A percentile compares a stretch with the other conserved stretches of the same genome.
Evolutionary conservation across 2,113 vertebrate species (phyloP).

Genomic region (Pseudorectes ferrugineus): DNA sequence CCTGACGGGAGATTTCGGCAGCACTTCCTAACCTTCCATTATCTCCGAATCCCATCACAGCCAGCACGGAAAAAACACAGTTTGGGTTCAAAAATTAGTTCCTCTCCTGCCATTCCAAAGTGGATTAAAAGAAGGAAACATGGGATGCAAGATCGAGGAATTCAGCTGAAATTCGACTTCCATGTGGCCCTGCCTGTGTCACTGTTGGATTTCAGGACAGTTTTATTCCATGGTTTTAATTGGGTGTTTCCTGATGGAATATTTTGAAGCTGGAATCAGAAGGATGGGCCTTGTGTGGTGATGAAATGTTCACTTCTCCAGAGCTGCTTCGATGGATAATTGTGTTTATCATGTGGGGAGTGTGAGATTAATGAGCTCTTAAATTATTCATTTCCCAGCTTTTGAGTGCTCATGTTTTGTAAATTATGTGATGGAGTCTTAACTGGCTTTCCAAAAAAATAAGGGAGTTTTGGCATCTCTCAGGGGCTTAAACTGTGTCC

Average conservation of each 20-base stretch:
- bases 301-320: neutral
- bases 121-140: neutral
- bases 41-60: neutral
- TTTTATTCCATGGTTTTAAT: neutral
- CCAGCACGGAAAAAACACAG: neutral
- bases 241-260: neutral
- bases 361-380: slow-evolving; percentile 28
- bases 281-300: neutral
- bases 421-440: slow-evolving; percentile 25
- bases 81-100: neutral
- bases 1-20: neutral
- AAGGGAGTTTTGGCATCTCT: neutral
- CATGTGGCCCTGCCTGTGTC: neutral
- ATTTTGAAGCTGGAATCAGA: neutral
- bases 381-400: slow-evolving; percentile 42
- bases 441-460: neutral
- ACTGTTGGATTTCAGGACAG: neutral
- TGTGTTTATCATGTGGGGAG: slow-evolving; percentile 26
- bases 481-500: neutral
- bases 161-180: neutral
- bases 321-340: neutral
- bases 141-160: neutral
- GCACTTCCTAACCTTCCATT: neutral
- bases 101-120: neutral
- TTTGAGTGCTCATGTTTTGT: slow-evolving; percentile 22